These are phyloP conservation scores for Varecia variegata DNA, from an alignment of 2,797 vertebrate species.

Conservation along the genomic window DNA sequence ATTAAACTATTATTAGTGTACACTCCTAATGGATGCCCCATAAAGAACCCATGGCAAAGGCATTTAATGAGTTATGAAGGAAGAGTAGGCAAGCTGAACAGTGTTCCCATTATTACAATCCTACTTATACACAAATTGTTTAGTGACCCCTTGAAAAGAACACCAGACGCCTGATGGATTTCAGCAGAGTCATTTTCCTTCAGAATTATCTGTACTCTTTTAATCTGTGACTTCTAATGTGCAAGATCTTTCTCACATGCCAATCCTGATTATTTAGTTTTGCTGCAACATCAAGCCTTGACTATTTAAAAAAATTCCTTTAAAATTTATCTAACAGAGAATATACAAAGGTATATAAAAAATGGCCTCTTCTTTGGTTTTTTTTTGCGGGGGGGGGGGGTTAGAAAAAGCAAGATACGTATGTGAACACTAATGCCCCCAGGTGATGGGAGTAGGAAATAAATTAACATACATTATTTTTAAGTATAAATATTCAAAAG, in stretches of 20 bases:
- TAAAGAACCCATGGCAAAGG: conserved; percentile 70
- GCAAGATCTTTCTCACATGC: background rate
- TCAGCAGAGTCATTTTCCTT: background rate
- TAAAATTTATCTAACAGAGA: background rate
- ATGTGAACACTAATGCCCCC: conserved; percentile 63
- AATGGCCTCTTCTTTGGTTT: conserved; percentile 23
- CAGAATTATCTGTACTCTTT: background rate
- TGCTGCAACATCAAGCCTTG: background rate
- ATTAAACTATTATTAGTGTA: conserved; percentile 75
- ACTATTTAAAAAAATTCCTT: background rate
- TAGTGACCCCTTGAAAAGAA: conserved; percentile 4
- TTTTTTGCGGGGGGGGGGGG: too few species aligned
- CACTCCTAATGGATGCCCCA: conserved; percentile 56
- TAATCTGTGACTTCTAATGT: background rate
- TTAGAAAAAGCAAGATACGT: background rate
- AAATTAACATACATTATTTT: conserved; percentile 12
- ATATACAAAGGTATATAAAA: background rate
- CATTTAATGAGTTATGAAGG: conserved; percentile 64
- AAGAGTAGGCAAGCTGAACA: conserved; percentile 32
- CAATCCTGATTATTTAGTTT: background rate
- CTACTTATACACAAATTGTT: background rate
- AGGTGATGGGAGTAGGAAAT: conserved; percentile 46
- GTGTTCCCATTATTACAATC: background rate
- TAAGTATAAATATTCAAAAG: conserved; percentile 26
- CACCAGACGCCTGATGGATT: background rate